Conservation (phyloP, 2,888 invertebrate genomes). For the Pristionchus fissidentatus region DNA sequence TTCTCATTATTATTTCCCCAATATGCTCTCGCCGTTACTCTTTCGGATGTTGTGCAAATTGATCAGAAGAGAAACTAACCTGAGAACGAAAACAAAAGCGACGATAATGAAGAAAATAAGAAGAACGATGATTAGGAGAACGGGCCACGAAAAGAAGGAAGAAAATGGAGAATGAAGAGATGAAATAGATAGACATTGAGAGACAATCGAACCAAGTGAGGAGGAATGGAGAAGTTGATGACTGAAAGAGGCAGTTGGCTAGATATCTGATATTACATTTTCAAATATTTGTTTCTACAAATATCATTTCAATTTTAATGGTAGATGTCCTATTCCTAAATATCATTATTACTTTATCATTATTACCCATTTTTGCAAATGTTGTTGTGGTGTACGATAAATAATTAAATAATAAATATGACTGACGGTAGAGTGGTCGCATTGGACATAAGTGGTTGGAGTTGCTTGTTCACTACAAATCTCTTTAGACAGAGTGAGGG, state of each 20-base stretch:
- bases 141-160: neutral
- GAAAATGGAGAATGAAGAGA: neutral
- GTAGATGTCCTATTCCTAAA: too few species aligned
- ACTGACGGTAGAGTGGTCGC: slow-evolving; percentile 6
- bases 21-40: too few species aligned
- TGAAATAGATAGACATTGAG: neutral
- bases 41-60: neutral
- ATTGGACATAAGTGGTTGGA: slow-evolving; percentile 16
- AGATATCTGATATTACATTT: neutral
- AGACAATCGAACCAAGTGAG: neutral
- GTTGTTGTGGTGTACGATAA: too few species aligned
- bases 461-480: slow-evolving; percentile 13
- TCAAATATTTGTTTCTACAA: too few species aligned
- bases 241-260: neutral
- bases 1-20: neutral
- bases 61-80: neutral
- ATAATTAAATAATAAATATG: neutral
- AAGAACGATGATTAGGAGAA: slow-evolving; percentile 11
- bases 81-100: neutral
- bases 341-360: too few species aligned
- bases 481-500: neutral
- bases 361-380: too few species aligned
- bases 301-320: too few species aligned
- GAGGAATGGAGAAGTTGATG: slow-evolving; percentile 3
- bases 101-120: slow-evolving; percentile 18